Evolutionary conservation across 53 echinoderm and acorn worm species (phyloP).

Genomic region (Paracentrotus lividus): DNA sequence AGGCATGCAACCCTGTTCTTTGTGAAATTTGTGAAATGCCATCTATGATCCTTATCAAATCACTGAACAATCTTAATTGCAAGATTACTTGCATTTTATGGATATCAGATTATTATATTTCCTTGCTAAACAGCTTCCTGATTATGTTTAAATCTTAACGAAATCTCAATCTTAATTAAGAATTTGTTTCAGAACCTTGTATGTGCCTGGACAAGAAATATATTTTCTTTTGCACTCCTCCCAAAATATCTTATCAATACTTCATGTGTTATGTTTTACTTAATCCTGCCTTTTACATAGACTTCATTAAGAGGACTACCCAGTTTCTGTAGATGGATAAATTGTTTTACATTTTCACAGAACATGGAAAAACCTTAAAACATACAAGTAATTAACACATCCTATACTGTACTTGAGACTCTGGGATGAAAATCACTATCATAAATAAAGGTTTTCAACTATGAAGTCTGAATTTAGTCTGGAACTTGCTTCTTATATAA

Average conservation of each 20-base stretch:
- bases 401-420: too few species aligned
- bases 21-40: neutral
- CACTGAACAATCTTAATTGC: neutral
- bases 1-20: neutral
- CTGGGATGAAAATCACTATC: too few species aligned
- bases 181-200: neutral
- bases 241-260: neutral
- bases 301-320: too few species aligned
- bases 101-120: neutral
- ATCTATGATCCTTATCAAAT: neutral
- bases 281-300: too few species aligned
- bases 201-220: neutral
- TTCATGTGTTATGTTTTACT: neutral
- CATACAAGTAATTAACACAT: too few species aligned
- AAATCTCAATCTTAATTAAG: neutral
- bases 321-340: too few species aligned
- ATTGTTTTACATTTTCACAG: too few species aligned
- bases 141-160: neutral
- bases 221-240: neutral
- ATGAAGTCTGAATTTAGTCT: too few species aligned
- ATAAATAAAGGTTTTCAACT: too few species aligned
- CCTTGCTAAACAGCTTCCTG: neutral
- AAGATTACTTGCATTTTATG: neutral
- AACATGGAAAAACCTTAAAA: too few species aligned
- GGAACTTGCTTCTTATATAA: too few species aligned